These are phyloP conservation scores for Limnothrissa miodon DNA, from an alignment of 2,113 vertebrate genomes.

Conservation along the genomic window DNA sequence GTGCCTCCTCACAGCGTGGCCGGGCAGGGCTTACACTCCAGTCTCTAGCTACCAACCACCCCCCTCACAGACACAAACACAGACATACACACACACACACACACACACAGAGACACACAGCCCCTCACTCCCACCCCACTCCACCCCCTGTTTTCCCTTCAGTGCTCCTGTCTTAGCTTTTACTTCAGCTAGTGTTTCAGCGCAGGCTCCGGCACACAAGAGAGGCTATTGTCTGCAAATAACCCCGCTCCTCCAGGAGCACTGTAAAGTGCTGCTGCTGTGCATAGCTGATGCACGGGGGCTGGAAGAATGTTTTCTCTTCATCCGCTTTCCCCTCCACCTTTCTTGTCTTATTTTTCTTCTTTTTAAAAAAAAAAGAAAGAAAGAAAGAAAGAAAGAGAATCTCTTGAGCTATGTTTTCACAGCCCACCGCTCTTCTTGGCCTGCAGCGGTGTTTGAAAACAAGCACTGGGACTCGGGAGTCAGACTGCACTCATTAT, in stretches of 20 bases:
- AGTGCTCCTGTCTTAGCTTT: slow-evolving; percentile 37
- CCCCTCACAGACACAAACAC: neutral
- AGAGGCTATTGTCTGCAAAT: slow-evolving; percentile 56
- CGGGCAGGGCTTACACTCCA: slow-evolving; percentile 50
- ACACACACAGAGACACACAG: neutral
- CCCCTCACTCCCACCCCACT: neutral
- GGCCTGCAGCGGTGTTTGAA: neutral
- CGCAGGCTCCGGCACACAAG: slow-evolving; percentile 49
- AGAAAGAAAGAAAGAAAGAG: neutral
- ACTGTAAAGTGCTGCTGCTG: slow-evolving; percentile 7
- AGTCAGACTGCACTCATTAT: neutral
- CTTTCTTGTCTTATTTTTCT: neutral
- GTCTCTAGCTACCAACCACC: neutral
- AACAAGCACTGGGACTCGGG: neutral
- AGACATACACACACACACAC: neutral
- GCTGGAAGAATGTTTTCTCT: slow-evolving; percentile 19
- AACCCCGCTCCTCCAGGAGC: slow-evolving; percentile 21
- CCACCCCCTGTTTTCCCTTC: neutral
- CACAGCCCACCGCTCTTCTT: neutral
- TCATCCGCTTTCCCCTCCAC: neutral
- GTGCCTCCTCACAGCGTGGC: slow-evolving; percentile 52
- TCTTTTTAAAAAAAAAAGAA: neutral
- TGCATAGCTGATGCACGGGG: neutral
- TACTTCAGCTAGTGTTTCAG: slow-evolving; percentile 53
- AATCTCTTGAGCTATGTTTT: neutral